Conservation (phyloP, 2,888 invertebrate species). For the Ennomos fuscantarius region DNA sequence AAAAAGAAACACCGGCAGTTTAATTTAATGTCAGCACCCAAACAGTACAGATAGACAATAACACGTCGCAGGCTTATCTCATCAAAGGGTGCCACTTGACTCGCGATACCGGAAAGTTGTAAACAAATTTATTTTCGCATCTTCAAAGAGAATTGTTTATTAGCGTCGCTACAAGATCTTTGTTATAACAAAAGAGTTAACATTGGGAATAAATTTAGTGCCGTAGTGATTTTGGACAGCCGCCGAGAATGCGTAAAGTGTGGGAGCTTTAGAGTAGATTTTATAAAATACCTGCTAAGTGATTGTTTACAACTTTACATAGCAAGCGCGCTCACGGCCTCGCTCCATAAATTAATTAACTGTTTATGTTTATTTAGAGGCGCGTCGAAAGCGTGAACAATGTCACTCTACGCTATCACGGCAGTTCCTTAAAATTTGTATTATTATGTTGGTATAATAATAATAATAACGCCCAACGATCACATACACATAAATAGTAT, state of each 20-base stretch:
- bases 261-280: constrained; percentile 18
- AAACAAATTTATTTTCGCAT: constrained; percentile 70
- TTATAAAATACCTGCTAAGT: constrained; percentile 40
- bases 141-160: constrained; percentile 75
- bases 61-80: constrained; percentile 29
- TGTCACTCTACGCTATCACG: constrained; percentile 61
- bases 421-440: no score
- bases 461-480: no score
- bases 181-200: constrained; percentile 70
- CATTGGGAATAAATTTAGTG: constrained; percentile 70
- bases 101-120: constrained; percentile 58
- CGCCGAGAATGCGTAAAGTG: constrained; percentile 51
- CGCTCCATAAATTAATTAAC: constrained; percentile 78
- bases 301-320: constrained; percentile 6
- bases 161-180: constrained; percentile 59
- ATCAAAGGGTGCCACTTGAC: constrained; percentile 51
- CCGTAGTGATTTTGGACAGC: constrained; percentile 63
- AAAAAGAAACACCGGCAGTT: constrained; percentile 28
- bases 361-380: constrained; percentile 77
- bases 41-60: constrained; percentile 25
- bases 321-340: constrained; percentile 42
- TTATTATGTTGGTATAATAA: no score
- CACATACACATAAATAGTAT: no score
- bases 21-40: constrained; percentile 31
- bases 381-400: constrained; percentile 59